These are phyloP conservation scores for Gymnocheta viridis DNA, from an alignment of 2,888 invertebrate species.

Conservation along the genomic window DNA sequence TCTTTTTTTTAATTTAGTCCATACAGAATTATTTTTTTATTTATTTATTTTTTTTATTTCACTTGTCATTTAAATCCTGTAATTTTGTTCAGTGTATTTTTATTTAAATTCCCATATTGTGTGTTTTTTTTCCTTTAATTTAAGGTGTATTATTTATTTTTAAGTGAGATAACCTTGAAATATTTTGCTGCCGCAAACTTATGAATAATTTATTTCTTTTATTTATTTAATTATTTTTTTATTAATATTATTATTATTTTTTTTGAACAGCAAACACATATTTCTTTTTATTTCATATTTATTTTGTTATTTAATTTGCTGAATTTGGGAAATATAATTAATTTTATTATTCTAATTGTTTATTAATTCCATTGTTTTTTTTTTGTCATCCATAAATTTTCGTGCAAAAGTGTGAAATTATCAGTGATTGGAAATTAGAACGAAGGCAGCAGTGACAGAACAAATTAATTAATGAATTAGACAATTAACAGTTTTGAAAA, in stretches of 20 bases:
- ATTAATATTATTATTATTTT: constrained; percentile 1
- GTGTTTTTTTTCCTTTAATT: constrained; percentile 17
- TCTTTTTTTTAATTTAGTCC: not conserved
- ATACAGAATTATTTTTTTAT: not conserved
- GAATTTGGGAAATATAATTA: constrained; percentile 42
- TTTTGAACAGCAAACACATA: not conserved
- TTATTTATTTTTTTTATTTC: not conserved
- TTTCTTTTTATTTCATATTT: not conserved
- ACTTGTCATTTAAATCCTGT: not conserved
- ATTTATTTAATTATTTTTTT: constrained; percentile 2
- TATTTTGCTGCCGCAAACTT: constrained; percentile 65
- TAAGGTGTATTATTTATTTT: constrained; percentile 56
- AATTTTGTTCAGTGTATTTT: constrained; percentile 54
- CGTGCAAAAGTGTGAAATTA: not conserved
- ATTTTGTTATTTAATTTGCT: constrained; percentile 20
- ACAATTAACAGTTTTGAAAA: not conserved
- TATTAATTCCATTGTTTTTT: constrained; percentile 23
- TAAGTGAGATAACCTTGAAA: constrained; percentile 68
- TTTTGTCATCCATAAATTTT: not conserved
- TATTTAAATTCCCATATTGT: constrained; percentile 33
- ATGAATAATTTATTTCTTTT: constrained; percentile 52
- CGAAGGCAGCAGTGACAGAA: not conserved
- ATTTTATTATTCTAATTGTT: constrained; percentile 21
- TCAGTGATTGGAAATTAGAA: not conserved
- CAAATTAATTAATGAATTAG: not conserved